Evolutionary conservation across 2,113 vertebrate genomes (phyloP).

Genomic region (Hippopotamus amphibius): DNA sequence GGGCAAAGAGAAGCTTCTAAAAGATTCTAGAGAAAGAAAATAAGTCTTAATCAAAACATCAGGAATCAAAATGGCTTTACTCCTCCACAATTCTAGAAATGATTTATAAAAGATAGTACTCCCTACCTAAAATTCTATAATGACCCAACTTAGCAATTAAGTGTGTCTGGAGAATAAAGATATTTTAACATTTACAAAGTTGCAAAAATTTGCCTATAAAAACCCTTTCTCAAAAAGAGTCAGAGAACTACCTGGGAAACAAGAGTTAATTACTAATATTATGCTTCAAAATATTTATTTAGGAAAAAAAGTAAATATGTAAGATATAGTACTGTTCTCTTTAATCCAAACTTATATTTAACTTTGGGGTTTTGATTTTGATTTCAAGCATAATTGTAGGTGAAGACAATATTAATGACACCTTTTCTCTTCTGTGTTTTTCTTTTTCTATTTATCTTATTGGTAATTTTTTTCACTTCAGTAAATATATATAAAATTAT

Average conservation of each 20-base stretch:
- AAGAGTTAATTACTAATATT: background rate
- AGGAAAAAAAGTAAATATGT: background rate
- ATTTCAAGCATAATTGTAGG: background rate
- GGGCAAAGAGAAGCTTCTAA: background rate
- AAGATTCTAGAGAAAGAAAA: background rate
- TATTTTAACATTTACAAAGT: background rate
- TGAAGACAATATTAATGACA: background rate
- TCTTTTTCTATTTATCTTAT: background rate
- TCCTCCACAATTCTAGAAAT: background rate
- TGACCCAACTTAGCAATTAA: background rate
- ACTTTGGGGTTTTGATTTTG: background rate
- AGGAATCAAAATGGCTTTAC: background rate
- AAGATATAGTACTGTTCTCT: background rate
- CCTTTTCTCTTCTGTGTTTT: background rate
- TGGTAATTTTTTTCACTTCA: background rate
- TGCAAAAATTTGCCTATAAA: background rate
- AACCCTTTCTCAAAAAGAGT: background rate
- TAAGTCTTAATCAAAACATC: background rate
- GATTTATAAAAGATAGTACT: background rate
- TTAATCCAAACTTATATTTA: conserved; percentile 13
- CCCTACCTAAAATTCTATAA: background rate
- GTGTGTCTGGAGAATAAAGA: background rate
- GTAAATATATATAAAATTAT: background rate
- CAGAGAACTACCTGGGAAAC: background rate
- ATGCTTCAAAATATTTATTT: conserved; percentile 9